Base-by-base conservation (phyloP, 1,140 invertebrate species). In the Doryteuthis pealeii region DNA sequence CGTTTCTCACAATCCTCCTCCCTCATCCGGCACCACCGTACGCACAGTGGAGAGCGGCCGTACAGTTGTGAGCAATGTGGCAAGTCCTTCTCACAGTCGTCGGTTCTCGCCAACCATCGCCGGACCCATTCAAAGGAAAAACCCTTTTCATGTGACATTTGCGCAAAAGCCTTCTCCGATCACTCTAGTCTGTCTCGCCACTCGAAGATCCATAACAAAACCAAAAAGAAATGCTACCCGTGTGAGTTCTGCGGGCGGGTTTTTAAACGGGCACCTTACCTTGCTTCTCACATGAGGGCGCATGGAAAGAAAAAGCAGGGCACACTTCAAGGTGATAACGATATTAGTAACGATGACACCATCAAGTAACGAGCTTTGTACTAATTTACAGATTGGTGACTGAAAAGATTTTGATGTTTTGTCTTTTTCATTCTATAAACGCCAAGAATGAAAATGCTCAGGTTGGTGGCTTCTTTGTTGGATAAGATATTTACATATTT, bases 61-160 rank as follows among this genome's bases (percentile, higher is more conserved):
- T 95, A 95, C 88, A 95, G 94, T 89, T 95, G 94, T 90, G 91
- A 91, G 68, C 89, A 95, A 74, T 96, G 95, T 87, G 94, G 94
- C 70, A 96, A 96, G 87, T 95, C 93, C 58, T 96, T 96, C 40
- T 66, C 70, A 31, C 70, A 72, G 35, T 72, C n/a, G 40, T 40
- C 35, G 15, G 2, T 96, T 83, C 86, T 97, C 80, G 96, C 96
- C 87, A 96, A 96, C 74, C 95, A 98, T 85, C 93, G 96, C 92
- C 95, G 95, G 84, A 96, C 94, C 0, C 96, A 97, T 83, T 93
- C 92, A 35, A 91, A 90, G 12, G 92, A 93, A 80, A 89, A 88
- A 81, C 92, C 91, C 1, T 74, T 68, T 45, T 58, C 65, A 54
- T 77, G 76, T 72, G 43, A 62, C 14, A 32, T 43, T 8, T 77